phyloP scores from a whole-genome alignment of 2,888 invertebrate species.

The Cephus runcator region DNA sequence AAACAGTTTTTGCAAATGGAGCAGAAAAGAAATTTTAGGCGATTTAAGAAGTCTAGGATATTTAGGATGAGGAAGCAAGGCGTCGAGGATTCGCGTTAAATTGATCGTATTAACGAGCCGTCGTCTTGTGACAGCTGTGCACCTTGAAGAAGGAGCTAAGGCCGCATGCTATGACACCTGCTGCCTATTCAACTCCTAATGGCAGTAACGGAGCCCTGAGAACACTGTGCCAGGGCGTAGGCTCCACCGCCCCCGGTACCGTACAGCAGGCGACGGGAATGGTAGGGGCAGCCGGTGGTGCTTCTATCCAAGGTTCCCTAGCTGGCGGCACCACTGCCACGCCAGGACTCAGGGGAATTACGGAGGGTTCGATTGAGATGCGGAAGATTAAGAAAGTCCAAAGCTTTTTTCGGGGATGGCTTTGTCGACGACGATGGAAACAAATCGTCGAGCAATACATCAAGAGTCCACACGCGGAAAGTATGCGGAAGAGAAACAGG shows the following conservation, averaged over 20 bases:
- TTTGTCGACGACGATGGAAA: conserved; percentile 92
- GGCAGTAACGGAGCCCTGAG: conserved; percentile 29
- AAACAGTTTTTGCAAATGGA: background rate
- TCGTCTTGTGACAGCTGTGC: conserved; percentile 72
- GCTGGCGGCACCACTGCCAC: conserved; percentile 57
- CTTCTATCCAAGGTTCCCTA: background rate
- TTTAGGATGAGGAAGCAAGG: background rate
- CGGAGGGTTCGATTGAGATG: conserved; percentile 78
- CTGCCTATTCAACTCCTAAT: conserved; percentile 35
- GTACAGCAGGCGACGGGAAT: conserved; percentile 24
- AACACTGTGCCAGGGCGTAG: conserved; percentile 44
- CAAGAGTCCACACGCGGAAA: conserved; percentile 92
- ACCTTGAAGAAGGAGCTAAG: conserved; percentile 84
- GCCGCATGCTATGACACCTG: conserved; percentile 62
- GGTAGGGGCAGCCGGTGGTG: conserved; percentile 21
- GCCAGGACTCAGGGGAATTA: conserved; percentile 51
- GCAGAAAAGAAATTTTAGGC: background rate
- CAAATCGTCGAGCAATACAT: conserved; percentile 95
- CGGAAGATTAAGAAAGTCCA: conserved; percentile 89
- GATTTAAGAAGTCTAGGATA: background rate
- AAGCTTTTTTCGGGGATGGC: conserved; percentile 94
- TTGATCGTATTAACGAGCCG: background rate
- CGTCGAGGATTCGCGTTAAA: background rate
- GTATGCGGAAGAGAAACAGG: conserved; percentile 92
- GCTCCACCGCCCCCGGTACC: conserved; percentile 26